Conservation (phyloP, 2,797 vertebrate species). For the Cirrhinus molitorella region DNA sequence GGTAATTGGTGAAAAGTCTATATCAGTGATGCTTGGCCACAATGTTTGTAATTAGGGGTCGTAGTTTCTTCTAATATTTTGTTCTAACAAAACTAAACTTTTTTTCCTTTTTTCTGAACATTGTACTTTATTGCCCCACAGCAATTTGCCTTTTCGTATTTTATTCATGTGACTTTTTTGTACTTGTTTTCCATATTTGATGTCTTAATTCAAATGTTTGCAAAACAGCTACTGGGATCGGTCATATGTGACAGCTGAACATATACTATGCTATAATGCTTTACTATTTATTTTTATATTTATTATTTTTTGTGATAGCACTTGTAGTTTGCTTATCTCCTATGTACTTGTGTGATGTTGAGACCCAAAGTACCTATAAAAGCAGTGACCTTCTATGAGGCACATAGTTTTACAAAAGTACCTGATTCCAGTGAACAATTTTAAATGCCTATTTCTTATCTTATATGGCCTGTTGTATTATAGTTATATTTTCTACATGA, state of each 20-base stretch:
- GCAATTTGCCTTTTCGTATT: slow-evolving; percentile 16
- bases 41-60: background rate
- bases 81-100: background rate
- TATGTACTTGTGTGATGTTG: slow-evolving; percentile 31
- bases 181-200: slow-evolving; percentile 21
- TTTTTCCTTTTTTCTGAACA: background rate
- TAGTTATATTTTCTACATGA: slow-evolving; percentile 29
- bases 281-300: background rate
- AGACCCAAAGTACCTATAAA: slow-evolving; percentile 5
- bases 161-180: slow-evolving; percentile 14
- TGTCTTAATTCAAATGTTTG: slow-evolving; percentile 16
- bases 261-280: slow-evolving; percentile 9
- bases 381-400: background rate
- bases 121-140: slow-evolving; percentile 13
- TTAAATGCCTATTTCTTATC: background rate
- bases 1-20: background rate
- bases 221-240: background rate
- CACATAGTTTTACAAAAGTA: slow-evolving; percentile 17
- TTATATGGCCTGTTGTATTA: slow-evolving; percentile 35
- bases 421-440: background rate
- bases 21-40: background rate
- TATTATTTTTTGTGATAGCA: background rate
- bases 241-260: background rate
- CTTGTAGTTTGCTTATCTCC: slow-evolving; percentile 20
- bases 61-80: background rate